Percentiles rank a stretch among this genome's conserved stretches.
Conservation (phyloP, 2,797 vertebrate species). For the Typhlichthys eigenmanni region DNA sequence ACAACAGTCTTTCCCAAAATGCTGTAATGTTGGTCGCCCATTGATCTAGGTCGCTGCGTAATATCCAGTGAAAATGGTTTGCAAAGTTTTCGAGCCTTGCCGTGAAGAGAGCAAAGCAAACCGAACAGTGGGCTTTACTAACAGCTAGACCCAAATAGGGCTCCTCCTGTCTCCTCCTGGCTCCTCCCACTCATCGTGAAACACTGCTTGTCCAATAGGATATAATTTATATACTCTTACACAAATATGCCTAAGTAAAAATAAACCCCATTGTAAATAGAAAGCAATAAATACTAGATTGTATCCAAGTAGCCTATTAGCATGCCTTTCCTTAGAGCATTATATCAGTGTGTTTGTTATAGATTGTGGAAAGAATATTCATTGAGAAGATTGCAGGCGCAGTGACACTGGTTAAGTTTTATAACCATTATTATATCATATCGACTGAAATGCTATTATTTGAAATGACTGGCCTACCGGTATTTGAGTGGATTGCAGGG, state of each 20-base stretch:
- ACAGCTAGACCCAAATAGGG: constrained; percentile 21
- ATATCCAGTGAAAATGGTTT: constrained; percentile 5
- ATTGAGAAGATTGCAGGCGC: neutral
- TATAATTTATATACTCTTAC: neutral
- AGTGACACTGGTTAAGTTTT: neutral
- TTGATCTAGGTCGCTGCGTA: constrained; percentile 29
- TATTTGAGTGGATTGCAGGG: neutral
- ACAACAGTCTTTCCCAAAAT: constrained; percentile 6
- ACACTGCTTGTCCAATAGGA: constrained; percentile 45
- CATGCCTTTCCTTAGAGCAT: neutral
- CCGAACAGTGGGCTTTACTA: constrained; percentile 17
- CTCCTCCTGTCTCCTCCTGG: constrained; percentile 31
- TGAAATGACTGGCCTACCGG: neutral
- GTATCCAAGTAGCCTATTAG: neutral
- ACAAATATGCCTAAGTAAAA: neutral
- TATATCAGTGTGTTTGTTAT: too few relatives aligned
- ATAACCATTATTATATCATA: neutral
- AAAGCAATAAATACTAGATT: neutral
- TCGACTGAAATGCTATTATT: neutral
- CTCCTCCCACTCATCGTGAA: constrained; percentile 44
- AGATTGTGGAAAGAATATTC: too few relatives aligned
- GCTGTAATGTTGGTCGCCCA: constrained; percentile 36
- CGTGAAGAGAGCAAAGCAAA: constrained; percentile 23
- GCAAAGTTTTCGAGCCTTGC: constrained; percentile 5
- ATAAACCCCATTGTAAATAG: neutral